phyloP scores from a whole-genome alignment of 1,140 invertebrate species.

The Papilio aristodemus region DNA sequence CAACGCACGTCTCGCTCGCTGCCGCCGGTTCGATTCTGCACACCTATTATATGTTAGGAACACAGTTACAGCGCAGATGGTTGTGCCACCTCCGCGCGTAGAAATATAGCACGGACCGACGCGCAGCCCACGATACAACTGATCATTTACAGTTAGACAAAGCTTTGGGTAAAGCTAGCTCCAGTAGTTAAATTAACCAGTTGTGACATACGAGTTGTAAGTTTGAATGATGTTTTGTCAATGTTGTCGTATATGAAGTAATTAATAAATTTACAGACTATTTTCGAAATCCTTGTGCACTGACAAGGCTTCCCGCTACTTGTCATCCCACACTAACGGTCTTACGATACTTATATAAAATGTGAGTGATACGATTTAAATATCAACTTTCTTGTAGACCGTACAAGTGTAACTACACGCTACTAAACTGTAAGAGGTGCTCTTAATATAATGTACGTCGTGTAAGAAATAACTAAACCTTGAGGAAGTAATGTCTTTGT shows the following conservation, averaged over 20 bases:
- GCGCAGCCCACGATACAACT: background rate
- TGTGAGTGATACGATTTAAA: too few relatives aligned
- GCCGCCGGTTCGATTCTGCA: conserved; percentile 8
- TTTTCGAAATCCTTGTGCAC: background rate
- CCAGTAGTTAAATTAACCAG: background rate
- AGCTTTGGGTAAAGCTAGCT: background rate
- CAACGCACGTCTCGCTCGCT: conserved; percentile 8
- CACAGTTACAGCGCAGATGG: background rate
- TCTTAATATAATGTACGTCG: too few relatives aligned
- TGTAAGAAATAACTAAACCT: too few relatives aligned
- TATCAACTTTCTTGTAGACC: too few relatives aligned
- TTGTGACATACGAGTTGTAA: background rate
- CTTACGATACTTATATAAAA: background rate
- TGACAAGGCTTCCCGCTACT: background rate
- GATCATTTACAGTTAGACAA: background rate
- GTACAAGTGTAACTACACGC: too few relatives aligned
- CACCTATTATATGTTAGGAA: background rate
- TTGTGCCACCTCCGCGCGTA: background rate
- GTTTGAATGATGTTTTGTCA: background rate
- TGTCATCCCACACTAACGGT: background rate
- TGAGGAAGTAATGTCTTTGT: too few relatives aligned
- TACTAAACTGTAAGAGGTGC: too few relatives aligned
- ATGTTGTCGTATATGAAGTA: background rate
- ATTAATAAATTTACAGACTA: background rate
- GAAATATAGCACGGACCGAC: background rate